These are phyloP conservation scores for Bos indicus DNA, from an alignment of 2,113 vertebrate genomes.

Conservation along the genomic window DNA sequence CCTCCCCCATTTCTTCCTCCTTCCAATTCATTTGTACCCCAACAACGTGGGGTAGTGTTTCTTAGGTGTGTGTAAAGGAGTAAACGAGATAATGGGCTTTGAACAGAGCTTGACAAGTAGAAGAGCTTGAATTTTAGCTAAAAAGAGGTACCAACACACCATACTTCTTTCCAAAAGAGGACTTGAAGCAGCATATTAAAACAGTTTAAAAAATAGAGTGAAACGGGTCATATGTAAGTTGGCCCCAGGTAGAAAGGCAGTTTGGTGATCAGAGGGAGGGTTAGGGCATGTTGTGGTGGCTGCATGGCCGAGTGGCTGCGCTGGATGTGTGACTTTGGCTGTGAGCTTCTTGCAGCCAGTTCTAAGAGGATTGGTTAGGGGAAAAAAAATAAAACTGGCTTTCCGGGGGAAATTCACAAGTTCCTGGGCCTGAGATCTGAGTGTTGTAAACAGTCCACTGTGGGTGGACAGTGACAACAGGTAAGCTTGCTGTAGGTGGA, in stretches of 20 bases:
- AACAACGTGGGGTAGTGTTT: neutral
- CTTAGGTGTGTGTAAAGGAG: neutral
- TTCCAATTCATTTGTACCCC: neutral
- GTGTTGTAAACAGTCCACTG: neutral
- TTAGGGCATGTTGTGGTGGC: neutral
- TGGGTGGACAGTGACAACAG: neutral
- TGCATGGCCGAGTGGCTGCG: rapidly evolving
- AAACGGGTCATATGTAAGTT: neutral
- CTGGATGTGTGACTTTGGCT: neutral
- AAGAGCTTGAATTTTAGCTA: neutral
- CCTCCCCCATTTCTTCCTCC: neutral
- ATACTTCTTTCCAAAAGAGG: neutral
- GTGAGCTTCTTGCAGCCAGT: neutral
- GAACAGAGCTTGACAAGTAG: neutral
- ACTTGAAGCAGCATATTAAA: neutral
- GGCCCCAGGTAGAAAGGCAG: neutral
- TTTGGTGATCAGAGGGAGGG: neutral
- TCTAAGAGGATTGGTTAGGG: neutral
- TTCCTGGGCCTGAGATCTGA: neutral
- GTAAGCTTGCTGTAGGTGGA: neutral
- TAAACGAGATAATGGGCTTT: neutral
- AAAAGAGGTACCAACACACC: neutral
- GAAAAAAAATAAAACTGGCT: neutral
- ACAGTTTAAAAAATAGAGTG: neutral
- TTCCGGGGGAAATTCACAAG: neutral